These are phyloP conservation scores for Melanogrammus aeglefinus DNA, from an alignment of 2,797 vertebrate genomes.

Conservation along the genomic window DNA sequence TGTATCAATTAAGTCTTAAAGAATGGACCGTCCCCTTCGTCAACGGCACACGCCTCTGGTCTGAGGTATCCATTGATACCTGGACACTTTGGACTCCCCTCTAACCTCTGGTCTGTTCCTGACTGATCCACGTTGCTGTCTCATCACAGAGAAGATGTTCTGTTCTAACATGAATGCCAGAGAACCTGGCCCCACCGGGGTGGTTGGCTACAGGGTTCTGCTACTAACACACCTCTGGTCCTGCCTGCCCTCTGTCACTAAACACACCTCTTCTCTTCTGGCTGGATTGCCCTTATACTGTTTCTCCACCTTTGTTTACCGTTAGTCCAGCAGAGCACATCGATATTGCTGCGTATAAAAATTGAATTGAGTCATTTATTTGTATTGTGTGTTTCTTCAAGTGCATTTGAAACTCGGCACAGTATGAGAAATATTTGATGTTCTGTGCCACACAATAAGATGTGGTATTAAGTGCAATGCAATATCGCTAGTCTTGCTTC, in stretches of 20 bases:
- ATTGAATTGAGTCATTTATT: background rate
- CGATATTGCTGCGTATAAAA: background rate
- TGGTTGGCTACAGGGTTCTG: background rate
- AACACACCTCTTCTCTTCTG: background rate
- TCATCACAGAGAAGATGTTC: background rate
- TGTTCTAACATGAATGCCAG: background rate
- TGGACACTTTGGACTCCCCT: conserved; percentile 3
- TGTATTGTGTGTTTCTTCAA: background rate
- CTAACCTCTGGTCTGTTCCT: background rate
- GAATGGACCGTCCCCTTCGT: background rate
- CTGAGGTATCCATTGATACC: conserved; percentile 68
- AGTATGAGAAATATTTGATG: background rate
- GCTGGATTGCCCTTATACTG: background rate
- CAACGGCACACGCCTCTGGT: conserved; percentile 57
- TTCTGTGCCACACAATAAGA: too few relatives aligned
- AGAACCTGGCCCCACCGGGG: background rate
- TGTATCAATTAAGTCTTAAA: background rate
- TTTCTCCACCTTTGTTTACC: background rate
- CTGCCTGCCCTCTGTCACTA: background rate
- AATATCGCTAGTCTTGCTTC: too few relatives aligned
- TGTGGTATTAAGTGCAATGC: too few relatives aligned
- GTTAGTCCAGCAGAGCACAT: background rate
- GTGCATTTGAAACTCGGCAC: background rate
- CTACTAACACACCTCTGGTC: background rate
- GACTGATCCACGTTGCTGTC: background rate